These are phyloP conservation scores for Podotricha telesiphe DNA, from an alignment of 2,888 invertebrate genomes.

Conservation along the genomic window DNA sequence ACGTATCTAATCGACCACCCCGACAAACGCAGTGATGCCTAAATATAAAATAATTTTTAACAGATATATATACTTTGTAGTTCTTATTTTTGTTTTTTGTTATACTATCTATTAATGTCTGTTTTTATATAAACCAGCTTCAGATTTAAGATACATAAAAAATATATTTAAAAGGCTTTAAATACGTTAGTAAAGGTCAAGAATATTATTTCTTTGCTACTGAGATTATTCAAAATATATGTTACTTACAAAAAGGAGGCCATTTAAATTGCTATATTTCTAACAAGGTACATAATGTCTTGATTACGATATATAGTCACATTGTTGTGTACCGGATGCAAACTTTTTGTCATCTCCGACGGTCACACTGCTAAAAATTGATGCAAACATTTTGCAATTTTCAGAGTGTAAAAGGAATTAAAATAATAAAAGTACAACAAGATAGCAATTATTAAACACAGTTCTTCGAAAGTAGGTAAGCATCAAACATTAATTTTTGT, in stretches of 20 bases:
- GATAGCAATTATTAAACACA: neutral
- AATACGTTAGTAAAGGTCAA: no score
- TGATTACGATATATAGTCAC: conserved; percentile 27
- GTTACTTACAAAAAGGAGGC: neutral
- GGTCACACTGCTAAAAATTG: conserved; percentile 15
- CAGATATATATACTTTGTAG: no score
- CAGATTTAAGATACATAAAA: no score
- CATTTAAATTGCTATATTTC: conserved; percentile 8
- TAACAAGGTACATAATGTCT: neutral
- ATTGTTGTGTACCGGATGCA: conserved; percentile 33
- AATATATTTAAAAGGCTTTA: no score
- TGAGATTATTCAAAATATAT: no score
- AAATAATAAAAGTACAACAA: neutral
- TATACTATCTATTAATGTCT: no score
- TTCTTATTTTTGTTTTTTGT: no score
- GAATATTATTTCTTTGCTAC: no score
- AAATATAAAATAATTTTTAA: no score
- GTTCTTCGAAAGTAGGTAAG: conserved; percentile 2
- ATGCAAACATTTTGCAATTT: neutral
- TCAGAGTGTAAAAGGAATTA: neutral
- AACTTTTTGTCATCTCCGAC: conserved; percentile 27
- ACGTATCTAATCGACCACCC: no score
- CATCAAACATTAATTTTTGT: neutral
- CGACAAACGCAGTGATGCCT: no score
- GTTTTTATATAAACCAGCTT: no score